These are phyloP conservation scores for Cossypha polioptera DNA, from an alignment of 2,797 vertebrate species.

Conservation along the genomic window DNA sequence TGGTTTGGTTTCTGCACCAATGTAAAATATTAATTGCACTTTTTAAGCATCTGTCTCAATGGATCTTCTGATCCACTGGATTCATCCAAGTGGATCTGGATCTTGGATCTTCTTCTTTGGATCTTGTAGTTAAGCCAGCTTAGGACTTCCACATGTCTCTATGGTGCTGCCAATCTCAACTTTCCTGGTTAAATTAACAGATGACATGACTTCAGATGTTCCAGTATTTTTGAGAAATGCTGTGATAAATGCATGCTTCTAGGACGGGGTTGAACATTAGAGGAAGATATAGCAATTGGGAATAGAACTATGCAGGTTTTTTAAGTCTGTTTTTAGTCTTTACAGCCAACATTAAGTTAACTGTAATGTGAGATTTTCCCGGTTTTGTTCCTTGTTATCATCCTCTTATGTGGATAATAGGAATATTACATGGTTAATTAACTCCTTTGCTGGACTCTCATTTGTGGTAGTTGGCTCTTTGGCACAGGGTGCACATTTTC, in stretches of 20 bases:
- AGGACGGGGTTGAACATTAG: neutral
- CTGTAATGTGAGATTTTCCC: neutral
- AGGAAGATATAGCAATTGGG: neutral
- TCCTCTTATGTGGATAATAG: neutral
- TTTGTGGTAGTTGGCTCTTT: neutral
- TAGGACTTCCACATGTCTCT: neutral
- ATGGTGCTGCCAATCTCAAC: neutral
- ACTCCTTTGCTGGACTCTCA: neutral
- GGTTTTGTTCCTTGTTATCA: neutral
- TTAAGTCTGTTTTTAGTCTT: neutral
- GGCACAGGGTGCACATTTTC: neutral
- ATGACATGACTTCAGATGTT: neutral
- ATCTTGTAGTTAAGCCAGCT: neutral
- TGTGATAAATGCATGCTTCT: neutral
- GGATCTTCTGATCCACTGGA: neutral
- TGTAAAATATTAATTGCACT: neutral
- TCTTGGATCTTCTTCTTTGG: neutral
- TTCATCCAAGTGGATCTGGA: neutral
- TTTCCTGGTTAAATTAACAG: neutral
- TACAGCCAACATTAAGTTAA: neutral
- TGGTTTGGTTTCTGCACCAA: neutral
- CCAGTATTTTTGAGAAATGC: neutral
- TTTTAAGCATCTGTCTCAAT: neutral
- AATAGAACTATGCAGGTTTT: neutral
- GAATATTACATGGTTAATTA: conserved; percentile 26